Percentiles rank a stretch among this genome's conserved stretches.
Conservation (phyloP, 2,888 invertebrate species). For the Drosophila hamatofila region DNA sequence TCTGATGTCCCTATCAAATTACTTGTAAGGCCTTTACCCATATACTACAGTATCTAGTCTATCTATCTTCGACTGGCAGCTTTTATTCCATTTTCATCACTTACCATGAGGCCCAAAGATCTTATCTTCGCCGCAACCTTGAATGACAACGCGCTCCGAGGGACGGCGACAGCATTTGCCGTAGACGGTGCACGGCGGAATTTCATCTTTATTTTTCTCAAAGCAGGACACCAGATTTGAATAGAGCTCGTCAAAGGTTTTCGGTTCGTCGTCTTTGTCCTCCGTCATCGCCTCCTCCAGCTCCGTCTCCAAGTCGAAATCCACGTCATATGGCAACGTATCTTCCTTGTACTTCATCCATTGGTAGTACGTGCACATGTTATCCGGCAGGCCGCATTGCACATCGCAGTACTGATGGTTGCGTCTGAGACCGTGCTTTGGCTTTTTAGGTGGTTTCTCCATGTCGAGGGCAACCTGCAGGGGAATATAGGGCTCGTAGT, state of each 20-base stretch:
- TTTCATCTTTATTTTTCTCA: conserved; percentile 3
- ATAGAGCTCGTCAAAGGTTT: conserved; percentile 66
- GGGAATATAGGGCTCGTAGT: background rate
- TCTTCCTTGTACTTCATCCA: conserved; percentile 50
- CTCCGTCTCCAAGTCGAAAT: conserved; percentile 18
- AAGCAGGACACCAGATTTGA: conserved; percentile 48
- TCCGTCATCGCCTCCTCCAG: background rate
- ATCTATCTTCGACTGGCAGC: too few species aligned
- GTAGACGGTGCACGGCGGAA: conserved; percentile 17
- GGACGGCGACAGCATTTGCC: conserved; percentile 41
- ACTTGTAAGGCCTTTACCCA: background rate
- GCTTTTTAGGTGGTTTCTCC: conserved; percentile 15
- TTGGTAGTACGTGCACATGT: conserved; percentile 53
- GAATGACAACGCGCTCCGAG: conserved; percentile 12
- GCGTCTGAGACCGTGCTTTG: conserved; percentile 35
- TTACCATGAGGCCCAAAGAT: conserved; percentile 22
- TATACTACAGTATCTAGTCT: background rate
- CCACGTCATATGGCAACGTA: conserved; percentile 25
- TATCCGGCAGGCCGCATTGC: conserved; percentile 35
- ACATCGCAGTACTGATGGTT: conserved; percentile 42
- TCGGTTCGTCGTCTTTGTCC: conserved; percentile 36
- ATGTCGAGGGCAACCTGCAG: conserved; percentile 30
- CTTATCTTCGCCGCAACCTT: conserved; percentile 32
- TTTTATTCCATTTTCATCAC: background rate
- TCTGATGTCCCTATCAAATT: background rate